phyloP scores from a whole-genome alignment of 2,888 invertebrate genomes.

The Pilophorus perplexus region DNA sequence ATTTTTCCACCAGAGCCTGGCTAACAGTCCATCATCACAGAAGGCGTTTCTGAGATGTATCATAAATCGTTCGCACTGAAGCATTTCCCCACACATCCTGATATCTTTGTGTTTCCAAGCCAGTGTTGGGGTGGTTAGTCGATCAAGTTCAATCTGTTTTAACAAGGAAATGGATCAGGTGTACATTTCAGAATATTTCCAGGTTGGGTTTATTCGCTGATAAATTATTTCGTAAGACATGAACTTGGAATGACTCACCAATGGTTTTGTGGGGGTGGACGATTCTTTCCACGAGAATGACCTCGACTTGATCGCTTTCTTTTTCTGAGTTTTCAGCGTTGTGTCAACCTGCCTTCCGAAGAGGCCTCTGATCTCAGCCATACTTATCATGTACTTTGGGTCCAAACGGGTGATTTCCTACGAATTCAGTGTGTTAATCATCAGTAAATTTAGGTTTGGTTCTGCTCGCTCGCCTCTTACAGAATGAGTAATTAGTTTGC shows the following conservation, averaged over 20 bases:
- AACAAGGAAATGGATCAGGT: slow-evolving; percentile 5
- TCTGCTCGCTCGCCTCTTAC: too few relatives aligned
- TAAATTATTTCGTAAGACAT: too few relatives aligned
- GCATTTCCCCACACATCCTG: slow-evolving; percentile 9
- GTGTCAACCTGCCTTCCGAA: slow-evolving; percentile 58
- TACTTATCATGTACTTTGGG: slow-evolving; percentile 78
- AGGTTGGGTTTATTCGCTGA: too few relatives aligned
- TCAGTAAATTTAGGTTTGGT: too few relatives aligned
- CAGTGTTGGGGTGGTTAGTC: slow-evolving; percentile 64
- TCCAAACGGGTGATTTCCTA: slow-evolving; percentile 72
- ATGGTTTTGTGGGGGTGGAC: slow-evolving; percentile 21
- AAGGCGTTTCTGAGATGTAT: slow-evolving; percentile 20
- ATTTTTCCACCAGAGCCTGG: slow-evolving; percentile 45
- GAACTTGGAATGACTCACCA: too few relatives aligned
- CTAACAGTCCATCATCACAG: slow-evolving; percentile 23
- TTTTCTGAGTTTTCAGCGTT: slow-evolving; percentile 48
- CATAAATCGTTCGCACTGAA: slow-evolving; percentile 32
- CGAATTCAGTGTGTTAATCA: too few relatives aligned
- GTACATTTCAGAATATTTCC: too few relatives aligned
- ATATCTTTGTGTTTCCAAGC: slow-evolving; percentile 42
- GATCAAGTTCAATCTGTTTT: slow-evolving; percentile 57
- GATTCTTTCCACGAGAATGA: slow-evolving; percentile 34
- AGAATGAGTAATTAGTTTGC: too few relatives aligned
- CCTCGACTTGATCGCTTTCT: slow-evolving; percentile 25
- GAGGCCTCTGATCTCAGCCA: slow-evolving; percentile 75